Percentiles rank a stretch among this genome's conserved stretches.
Evolutionary conservation across 2,113 vertebrate species (phyloP).

Genomic region (Sigmodon hispidus): DNA sequence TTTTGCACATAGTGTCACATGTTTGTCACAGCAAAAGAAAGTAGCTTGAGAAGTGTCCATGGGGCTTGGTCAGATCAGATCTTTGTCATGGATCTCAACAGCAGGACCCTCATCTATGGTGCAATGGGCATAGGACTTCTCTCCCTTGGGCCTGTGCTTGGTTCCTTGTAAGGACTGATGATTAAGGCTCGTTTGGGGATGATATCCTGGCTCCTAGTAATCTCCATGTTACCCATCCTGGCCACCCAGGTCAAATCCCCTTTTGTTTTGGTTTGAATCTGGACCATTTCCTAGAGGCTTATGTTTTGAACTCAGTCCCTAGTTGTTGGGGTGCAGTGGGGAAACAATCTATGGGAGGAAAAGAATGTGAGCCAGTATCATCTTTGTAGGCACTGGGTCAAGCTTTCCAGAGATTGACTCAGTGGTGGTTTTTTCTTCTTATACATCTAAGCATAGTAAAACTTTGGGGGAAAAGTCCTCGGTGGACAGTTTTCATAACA

Average conservation of each 20-base stretch:
- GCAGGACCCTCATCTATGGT: not conserved
- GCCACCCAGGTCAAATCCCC: not conserved
- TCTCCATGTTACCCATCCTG: not conserved
- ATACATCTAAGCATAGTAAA: not conserved
- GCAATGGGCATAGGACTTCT: not conserved
- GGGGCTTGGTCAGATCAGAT: not conserved
- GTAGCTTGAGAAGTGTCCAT: not conserved
- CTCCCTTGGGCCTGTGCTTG: fast-evolving
- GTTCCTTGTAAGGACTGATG: not conserved
- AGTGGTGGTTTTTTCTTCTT: not conserved
- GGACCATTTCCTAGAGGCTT: not conserved
- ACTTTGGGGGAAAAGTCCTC: not conserved
- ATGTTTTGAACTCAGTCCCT: not conserved
- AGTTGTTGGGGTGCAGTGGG: not conserved
- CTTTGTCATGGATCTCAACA: not conserved
- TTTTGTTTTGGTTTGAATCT: not conserved
- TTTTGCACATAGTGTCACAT: not conserved
- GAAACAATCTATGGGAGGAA: not conserved
- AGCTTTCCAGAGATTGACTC: not conserved
- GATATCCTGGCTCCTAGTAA: not conserved
- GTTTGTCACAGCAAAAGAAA: not conserved
- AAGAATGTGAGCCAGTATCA: not conserved
- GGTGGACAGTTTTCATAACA: not conserved
- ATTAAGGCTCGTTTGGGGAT: not conserved
- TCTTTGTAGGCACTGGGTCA: not conserved